phyloP scores from a whole-genome alignment of 1,140 invertebrate species.

The Leptinotarsa texana region DNA sequence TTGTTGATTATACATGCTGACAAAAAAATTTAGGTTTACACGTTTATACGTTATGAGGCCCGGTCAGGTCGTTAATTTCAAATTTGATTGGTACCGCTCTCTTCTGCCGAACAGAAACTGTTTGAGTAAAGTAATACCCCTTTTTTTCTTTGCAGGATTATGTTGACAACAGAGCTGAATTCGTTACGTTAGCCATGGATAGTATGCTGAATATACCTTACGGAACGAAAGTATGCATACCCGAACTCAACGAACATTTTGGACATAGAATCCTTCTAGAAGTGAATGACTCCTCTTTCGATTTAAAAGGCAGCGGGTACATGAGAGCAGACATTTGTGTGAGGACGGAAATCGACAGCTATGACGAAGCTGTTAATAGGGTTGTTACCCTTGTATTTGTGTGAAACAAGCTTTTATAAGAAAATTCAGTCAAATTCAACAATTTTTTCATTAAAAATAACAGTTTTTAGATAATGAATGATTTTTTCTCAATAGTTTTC shows the following conservation, averaged over 20 bases:
- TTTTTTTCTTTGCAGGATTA: constrained; percentile 55
- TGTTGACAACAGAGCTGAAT: constrained; percentile 57
- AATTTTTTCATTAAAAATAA: too few species aligned
- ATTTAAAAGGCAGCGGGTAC: constrained; percentile 54
- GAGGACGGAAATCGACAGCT: constrained; percentile 59
- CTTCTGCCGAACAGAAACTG: too few species aligned
- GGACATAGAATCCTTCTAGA: constrained; percentile 54
- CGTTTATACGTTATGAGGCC: too few species aligned
- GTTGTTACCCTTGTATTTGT: constrained; percentile 52
- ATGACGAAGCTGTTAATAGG: constrained; percentile 58
- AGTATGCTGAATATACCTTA: constrained; percentile 53
- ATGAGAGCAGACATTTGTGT: constrained; percentile 60
- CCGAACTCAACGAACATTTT: constrained; percentile 59
- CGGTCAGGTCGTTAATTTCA: too few species aligned
- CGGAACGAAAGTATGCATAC: constrained; percentile 58
- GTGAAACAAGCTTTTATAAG: constrained; percentile 7
- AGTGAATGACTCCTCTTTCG: constrained; percentile 54
- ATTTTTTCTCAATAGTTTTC: too few species aligned
- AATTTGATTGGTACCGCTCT: too few species aligned
- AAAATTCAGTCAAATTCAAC: too few species aligned
- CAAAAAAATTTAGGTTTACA: too few species aligned
- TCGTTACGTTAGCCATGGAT: constrained; percentile 60
- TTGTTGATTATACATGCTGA: too few species aligned
- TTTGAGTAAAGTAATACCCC: not conserved
- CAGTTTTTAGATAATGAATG: too few species aligned